Conservation (phyloP, 2,113 vertebrate species). For the Tetrax tetrax region DNA sequence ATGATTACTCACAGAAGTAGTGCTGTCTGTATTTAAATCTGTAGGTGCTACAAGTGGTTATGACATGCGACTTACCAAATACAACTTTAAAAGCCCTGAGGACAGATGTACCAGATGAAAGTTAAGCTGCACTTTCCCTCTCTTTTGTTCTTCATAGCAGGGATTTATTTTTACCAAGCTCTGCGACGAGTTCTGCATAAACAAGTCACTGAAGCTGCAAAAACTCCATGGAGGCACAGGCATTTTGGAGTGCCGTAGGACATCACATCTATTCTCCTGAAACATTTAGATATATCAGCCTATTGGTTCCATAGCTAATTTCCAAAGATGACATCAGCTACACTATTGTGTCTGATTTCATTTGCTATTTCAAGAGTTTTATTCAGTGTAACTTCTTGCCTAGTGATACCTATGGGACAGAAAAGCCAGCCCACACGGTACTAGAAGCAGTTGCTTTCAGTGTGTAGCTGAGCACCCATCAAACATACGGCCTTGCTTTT, state of each 20-base stretch:
- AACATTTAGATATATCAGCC: neutral
- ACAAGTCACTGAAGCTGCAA: neutral
- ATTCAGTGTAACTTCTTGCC: neutral
- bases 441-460: neutral
- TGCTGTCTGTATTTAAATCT: neutral
- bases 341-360: neutral
- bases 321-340: neutral
- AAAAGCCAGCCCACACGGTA: neutral
- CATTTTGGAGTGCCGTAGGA: neutral
- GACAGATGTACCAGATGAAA: neutral
- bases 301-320: neutral
- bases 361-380: neutral
- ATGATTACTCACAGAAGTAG: neutral
- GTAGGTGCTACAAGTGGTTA: neutral
- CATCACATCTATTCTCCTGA: neutral
- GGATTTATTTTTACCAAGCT: neutral
- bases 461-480: neutral
- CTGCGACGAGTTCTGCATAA: neutral
- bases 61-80: neutral
- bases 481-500: neutral
- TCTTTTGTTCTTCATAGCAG: neutral
- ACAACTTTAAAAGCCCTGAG: neutral
- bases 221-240: fast-evolving
- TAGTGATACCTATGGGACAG: neutral
- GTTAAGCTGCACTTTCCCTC: neutral